Base-by-base conservation (phyloP, 2,113 vertebrate genomes). In the Indri indri region DNA sequence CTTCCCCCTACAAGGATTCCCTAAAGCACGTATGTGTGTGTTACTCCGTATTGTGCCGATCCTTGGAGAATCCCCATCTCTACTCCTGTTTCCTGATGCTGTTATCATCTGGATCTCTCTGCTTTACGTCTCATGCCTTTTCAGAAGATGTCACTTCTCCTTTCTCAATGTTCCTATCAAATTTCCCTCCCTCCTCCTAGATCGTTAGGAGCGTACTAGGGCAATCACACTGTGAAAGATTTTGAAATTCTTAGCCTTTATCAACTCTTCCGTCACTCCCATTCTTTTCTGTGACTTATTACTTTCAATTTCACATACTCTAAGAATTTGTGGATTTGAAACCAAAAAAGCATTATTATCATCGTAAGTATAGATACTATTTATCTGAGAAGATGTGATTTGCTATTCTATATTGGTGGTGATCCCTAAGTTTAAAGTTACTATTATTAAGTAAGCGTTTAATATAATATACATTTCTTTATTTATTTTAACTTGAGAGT, bases 291-390 rank as follows among this genome's bases (percentile, higher is more conserved):
- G 47, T 34, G 37, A 6, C 27, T 85, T 42, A 40, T 80, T 61
- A 32, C n/a, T 30, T 83, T 73, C 47, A 85, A 42, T 82, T 65
- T 90, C n/a, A 73, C 57, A 83, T 71, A 71, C 23, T 94, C 32
- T 92, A 71, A 96, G 47, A 88, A 81, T 66, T 63, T 77, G 85
- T 65, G 66, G n/a, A 85, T 73, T 73, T 82, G 45, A 93, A 96
- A 86, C 10, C 11, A 47, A 81, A 92, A 96, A 86, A 14, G 8
- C 40, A 61, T 66, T 42, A n/a, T 83, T 54, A 90, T 65, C 23
- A 32, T 57, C 57, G 2, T 59, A 88, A 88, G 25, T 68, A 65
- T 16, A 83, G 34, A 71, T 1, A 86, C 37, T 61, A 42, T 22
- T 66, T 92, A 42, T 74, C 80, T 73, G 18, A 88, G 13, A 37